A percentile compares a stretch with the other conserved stretches of the same genome.
Conservation (phyloP, 1,140 invertebrate species). For the Vanessa atalanta region DNA sequence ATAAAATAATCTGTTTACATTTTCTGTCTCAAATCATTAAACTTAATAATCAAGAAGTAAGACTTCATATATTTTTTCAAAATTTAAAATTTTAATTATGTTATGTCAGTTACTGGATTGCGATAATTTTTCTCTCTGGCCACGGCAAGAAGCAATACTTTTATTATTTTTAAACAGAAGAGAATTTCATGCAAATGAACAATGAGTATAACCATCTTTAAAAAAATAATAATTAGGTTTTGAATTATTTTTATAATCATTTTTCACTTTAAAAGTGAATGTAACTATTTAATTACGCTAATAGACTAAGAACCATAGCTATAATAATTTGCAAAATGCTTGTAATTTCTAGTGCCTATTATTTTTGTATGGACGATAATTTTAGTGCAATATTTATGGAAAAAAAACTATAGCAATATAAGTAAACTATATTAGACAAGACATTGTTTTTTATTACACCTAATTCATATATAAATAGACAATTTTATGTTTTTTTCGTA, state of each 20-base stretch:
- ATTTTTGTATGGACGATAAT: slow-evolving; percentile 7
- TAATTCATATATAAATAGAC: neutral
- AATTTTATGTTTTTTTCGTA: too few relatives aligned
- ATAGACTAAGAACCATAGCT: neutral
- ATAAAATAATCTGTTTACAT: too few relatives aligned
- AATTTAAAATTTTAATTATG: neutral
- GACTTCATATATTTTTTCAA: neutral
- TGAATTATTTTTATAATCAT: slow-evolving; percentile 1
- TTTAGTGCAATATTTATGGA: slow-evolving; percentile 8
- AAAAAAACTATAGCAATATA: neutral
- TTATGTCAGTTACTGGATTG: neutral
- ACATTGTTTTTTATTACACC: neutral
- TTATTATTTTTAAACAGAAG: neutral
- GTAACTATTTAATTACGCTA: slow-evolving; percentile 7
- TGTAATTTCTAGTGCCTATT: slow-evolving; percentile 16
- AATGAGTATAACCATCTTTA: neutral
- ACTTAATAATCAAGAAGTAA: neutral
- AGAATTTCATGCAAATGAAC: neutral
- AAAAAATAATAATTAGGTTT: neutral
- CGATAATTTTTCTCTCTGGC: too few relatives aligned
- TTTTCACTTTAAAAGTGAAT: slow-evolving; percentile 14
- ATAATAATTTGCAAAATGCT: slow-evolving; percentile 3
- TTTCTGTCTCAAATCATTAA: neutral
- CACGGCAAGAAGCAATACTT: too few relatives aligned
- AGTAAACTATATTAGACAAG: slow-evolving; percentile 11